These are phyloP conservation scores for Clupea harengus DNA, from an alignment of 2,113 vertebrate genomes.

Conservation along the genomic window DNA sequence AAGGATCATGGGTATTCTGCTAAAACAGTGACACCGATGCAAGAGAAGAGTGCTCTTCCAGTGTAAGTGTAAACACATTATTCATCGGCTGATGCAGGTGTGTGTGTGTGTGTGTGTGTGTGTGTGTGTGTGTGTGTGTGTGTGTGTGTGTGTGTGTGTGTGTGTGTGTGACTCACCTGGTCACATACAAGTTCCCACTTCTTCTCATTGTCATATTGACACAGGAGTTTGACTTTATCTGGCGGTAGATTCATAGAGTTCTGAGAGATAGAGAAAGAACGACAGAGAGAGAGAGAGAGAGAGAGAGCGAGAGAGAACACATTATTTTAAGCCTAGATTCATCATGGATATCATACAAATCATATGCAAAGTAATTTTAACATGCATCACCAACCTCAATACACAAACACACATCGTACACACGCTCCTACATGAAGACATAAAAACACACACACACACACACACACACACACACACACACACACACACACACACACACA, in stretches of 20 bases:
- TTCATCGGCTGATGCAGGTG: background rate
- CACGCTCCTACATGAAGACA: background rate
- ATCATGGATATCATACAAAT: background rate
- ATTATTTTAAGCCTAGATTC: background rate
- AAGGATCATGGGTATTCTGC: too few species aligned
- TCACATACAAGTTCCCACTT: slow-evolving; percentile 95
- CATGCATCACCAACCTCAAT: background rate
- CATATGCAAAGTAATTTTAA: too few species aligned
- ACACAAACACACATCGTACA: background rate
- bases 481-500: background rate
- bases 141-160: slow-evolving; percentile 5
- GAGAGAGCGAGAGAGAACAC: background rate
- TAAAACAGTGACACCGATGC: too few species aligned
- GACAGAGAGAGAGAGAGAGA: background rate
- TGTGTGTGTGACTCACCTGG: slow-evolving; percentile 68
- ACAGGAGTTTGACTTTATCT: slow-evolving; percentile 86
- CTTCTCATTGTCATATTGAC: slow-evolving; percentile 88
- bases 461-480: background rate
- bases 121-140: slow-evolving; percentile 4
- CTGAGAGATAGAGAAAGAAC: slow-evolving; percentile 56
- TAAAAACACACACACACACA: background rate
- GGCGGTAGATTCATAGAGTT: slow-evolving; percentile 92
- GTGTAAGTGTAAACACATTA: background rate
- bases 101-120: background rate
- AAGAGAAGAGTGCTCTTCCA: background rate